A percentile compares a stretch with the other conserved stretches of the same genome.
Conservation (phyloP, 1,140 invertebrate genomes). For the Drosophila busckii region DNA sequence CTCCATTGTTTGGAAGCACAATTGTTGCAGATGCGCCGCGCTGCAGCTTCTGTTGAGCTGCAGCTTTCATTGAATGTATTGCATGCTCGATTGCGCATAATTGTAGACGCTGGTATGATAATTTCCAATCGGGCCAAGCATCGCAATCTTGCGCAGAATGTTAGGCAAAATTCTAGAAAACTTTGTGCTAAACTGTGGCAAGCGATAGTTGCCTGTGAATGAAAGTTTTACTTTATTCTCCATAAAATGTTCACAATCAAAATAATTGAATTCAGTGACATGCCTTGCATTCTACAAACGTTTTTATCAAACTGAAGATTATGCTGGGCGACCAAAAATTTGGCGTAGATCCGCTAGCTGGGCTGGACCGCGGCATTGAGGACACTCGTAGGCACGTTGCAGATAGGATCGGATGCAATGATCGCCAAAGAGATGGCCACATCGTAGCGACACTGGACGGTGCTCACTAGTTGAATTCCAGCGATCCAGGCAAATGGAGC, state of each 20-base stretch:
- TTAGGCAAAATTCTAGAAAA: constrained; percentile 37
- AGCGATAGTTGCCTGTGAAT: background rate
- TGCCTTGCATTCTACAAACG: too few species aligned
- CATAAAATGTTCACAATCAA: too few species aligned
- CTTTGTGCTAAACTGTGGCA: constrained; percentile 1
- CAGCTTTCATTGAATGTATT: constrained; percentile 40
- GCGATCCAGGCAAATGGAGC: constrained; percentile 1
- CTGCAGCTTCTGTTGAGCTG: constrained; percentile 39
- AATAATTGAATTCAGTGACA: too few species aligned
- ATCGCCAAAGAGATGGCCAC: constrained; percentile 7
- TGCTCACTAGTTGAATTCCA: background rate
- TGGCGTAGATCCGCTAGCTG: background rate
- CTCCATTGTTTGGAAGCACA: constrained; percentile 47
- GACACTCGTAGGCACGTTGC: background rate
- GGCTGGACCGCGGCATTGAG: background rate
- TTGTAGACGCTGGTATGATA: constrained; percentile 64
- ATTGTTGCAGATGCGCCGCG: constrained; percentile 38
- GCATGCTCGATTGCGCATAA: constrained; percentile 58
- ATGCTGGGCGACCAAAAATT: background rate
- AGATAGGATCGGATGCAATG: background rate
- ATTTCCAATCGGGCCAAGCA: constrained; percentile 42
- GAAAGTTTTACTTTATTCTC: too few species aligned
- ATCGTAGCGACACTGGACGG: background rate
- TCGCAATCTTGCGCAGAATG: constrained; percentile 48
- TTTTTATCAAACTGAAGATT: too few species aligned